Conservation (phyloP, 2,888 invertebrate species). For the Sialis fuliginosa region DNA sequence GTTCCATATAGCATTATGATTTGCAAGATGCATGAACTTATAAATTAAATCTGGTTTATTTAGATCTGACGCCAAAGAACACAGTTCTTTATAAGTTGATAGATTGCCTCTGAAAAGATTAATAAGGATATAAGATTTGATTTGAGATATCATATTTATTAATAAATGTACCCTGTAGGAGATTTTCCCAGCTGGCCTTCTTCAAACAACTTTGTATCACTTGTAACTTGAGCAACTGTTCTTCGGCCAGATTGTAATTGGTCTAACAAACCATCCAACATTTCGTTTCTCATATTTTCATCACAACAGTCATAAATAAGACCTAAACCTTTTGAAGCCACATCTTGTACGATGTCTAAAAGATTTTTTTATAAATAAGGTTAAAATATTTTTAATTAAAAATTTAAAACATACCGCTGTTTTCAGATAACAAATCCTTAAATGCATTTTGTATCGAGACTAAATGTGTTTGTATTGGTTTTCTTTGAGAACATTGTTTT, state of each 20-base stretch:
- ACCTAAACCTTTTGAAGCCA: slow-evolving; percentile 79
- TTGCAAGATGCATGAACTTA: slow-evolving; percentile 90
- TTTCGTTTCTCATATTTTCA: slow-evolving; percentile 44
- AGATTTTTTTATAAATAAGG: not conserved
- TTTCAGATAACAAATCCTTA: slow-evolving; percentile 73
- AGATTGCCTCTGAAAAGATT: slow-evolving; percentile 50
- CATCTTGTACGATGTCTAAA: slow-evolving; percentile 81
- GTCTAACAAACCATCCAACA: slow-evolving; percentile 63
- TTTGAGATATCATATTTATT: slow-evolving; percentile 4
- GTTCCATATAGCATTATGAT: slow-evolving; percentile 89
- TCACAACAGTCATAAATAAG: slow-evolving; percentile 72
- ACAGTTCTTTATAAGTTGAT: slow-evolving; percentile 87
- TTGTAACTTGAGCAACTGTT: slow-evolving; percentile 53
- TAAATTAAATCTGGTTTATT: slow-evolving; percentile 91
- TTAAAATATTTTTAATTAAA: not conserved
- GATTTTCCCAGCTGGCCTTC: slow-evolving; percentile 73
- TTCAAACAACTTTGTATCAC: slow-evolving; percentile 74
- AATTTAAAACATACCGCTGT: slow-evolving; percentile 51
- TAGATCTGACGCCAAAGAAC: slow-evolving; percentile 80
- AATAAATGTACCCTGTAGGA: slow-evolving; percentile 54
- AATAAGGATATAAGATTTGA: not conserved
- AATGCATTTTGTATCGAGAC: slow-evolving; percentile 62
- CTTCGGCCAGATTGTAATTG: slow-evolving; percentile 67
- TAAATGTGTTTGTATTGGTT: slow-evolving; percentile 46
- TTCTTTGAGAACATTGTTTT: slow-evolving; percentile 58